phyloP scores from a whole-genome alignment of 2,797 vertebrate genomes.

The Enteromius anoplus region DNA sequence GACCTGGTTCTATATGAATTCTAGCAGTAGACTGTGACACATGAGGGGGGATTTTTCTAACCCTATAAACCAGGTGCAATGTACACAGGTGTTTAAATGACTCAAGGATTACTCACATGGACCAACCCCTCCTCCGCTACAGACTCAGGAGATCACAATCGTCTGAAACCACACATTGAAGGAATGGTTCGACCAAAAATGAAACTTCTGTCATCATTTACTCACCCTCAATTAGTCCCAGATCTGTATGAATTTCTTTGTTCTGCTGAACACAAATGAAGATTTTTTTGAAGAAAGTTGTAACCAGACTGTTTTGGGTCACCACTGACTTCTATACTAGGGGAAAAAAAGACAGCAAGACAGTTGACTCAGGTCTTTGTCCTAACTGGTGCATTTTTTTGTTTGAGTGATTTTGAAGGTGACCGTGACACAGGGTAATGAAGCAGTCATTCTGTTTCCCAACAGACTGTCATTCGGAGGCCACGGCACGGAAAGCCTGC shows the following conservation, averaged over 20 bases:
- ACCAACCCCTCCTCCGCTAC: background rate
- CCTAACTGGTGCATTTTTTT: background rate
- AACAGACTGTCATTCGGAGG: background rate
- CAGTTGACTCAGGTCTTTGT: background rate
- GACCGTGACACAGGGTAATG: slow-evolving; percentile 3
- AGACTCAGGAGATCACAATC: background rate
- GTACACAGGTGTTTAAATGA: slow-evolving; percentile 22
- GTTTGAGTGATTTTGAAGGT: slow-evolving; percentile 6
- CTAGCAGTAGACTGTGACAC: background rate
- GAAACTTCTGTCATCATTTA: no score
- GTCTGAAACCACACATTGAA: background rate
- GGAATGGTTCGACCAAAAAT: no score
- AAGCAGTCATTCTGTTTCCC: slow-evolving; percentile 1
- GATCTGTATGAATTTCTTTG: no score
- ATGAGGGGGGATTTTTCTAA: background rate
- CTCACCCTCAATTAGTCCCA: no score
- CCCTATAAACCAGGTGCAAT: slow-evolving; percentile 13
- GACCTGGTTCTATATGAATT: slow-evolving; percentile 1
- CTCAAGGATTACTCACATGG: slow-evolving; percentile 22
- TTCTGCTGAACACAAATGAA: no score
- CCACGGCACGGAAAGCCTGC: background rate
- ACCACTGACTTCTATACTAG: no score
- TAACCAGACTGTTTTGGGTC: no score
- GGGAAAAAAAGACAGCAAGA: background rate
- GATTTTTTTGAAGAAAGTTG: no score